phyloP scores from a whole-genome alignment of 2,113 vertebrate genomes.

The Phylloscopus trochilus region DNA sequence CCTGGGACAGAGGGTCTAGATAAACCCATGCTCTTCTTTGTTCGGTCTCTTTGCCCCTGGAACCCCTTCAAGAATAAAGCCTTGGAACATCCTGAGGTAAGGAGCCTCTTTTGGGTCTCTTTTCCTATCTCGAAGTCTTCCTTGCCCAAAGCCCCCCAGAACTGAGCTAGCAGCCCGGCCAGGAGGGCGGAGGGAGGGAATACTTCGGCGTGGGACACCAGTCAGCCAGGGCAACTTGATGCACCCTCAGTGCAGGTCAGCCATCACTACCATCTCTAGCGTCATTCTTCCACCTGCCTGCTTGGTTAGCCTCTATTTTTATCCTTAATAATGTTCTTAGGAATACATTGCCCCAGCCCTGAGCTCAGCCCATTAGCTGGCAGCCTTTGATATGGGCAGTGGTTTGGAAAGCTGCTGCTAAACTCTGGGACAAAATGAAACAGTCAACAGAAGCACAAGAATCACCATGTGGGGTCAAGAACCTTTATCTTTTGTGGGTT shows the following conservation, averaged over 20 bases:
- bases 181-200: too few relatives aligned
- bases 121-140: too few relatives aligned
- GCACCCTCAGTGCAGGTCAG: not conserved
- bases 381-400: not conserved
- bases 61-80: too few relatives aligned
- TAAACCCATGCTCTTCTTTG: too few relatives aligned
- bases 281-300: too few relatives aligned
- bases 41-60: too few relatives aligned
- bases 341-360: fast-evolving
- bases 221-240: fast-evolving
- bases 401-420: not conserved
- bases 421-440: not conserved
- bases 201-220: too few relatives aligned
- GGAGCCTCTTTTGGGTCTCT: too few relatives aligned
- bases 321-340: fast-evolving
- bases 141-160: too few relatives aligned
- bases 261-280: fast-evolving
- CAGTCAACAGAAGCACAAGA: not conserved
- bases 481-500: not conserved
- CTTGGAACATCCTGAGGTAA: too few relatives aligned
- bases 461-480: fast-evolving
- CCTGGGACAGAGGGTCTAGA: too few relatives aligned
- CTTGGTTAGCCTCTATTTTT: not conserved
- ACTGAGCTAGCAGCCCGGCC: too few relatives aligned
- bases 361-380: not conserved